phyloP scores from a whole-genome alignment of 2,113 vertebrate genomes.

The Prietella phreatophila region DNA sequence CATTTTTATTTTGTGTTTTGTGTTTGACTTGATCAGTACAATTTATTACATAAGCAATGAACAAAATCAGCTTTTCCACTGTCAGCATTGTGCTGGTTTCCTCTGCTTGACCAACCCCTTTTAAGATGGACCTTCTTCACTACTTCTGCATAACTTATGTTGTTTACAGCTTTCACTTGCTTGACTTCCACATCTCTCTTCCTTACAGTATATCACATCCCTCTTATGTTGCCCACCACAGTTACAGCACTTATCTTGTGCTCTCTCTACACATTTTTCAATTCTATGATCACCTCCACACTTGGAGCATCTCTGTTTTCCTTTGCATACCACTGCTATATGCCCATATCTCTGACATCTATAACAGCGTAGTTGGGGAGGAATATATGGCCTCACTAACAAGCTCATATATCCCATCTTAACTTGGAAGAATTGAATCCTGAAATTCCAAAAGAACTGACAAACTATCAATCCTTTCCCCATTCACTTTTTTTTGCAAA shows the following conservation, averaged over 20 bases:
- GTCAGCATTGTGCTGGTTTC: background rate
- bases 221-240: background rate
- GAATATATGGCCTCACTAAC: no score
- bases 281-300: background rate
- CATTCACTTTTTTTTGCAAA: background rate
- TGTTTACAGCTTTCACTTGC: background rate
- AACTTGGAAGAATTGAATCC: no score
- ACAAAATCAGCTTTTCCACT: background rate
- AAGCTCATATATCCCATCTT: no score
- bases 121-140: background rate
- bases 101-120: background rate
- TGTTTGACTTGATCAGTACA: constrained; percentile 2
- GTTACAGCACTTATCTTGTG: background rate
- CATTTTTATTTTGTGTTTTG: background rate
- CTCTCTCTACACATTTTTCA: background rate
- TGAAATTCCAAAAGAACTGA: background rate
- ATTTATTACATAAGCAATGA: constrained; percentile 1
- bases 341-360: constrained; percentile 7
- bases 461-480: background rate
- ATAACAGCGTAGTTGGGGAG: background rate
- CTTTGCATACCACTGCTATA: constrained; percentile 14
- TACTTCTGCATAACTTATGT: background rate
- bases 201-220: background rate
- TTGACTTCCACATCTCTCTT: background rate
- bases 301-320: background rate